phyloP scores from a whole-genome alignment of 2,888 invertebrate species.

The Nasonia oneida region DNA sequence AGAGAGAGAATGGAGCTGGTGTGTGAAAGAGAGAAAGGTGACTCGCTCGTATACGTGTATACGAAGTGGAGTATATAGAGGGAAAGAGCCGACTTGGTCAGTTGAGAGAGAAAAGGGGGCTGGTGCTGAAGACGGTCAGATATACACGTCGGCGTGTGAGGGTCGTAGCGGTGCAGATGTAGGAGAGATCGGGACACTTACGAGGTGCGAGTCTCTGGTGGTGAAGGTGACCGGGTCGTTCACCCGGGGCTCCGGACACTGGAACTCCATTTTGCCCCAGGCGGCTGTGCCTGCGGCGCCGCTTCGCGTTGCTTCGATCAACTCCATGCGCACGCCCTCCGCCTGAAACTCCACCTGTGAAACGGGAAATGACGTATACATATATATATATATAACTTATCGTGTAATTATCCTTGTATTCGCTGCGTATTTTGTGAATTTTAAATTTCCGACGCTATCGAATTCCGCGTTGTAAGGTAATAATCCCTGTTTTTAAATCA shows the following conservation, averaged over 20 bases:
- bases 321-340: slow-evolving; percentile 91
- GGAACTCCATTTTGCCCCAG: slow-evolving; percentile 90
- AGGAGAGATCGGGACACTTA: slow-evolving; percentile 79
- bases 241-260: slow-evolving; percentile 91
- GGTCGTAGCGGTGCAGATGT: neutral
- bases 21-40: slow-evolving; percentile 18
- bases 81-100: neutral
- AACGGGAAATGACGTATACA: neutral
- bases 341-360: slow-evolving; percentile 94
- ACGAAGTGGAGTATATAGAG: neutral
- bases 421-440: too few relatives aligned
- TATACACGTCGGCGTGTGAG: neutral
- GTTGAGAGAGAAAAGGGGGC: neutral
- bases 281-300: slow-evolving; percentile 83
- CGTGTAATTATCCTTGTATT: too few relatives aligned
- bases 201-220: slow-evolving; percentile 94
- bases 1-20: slow-evolving; percentile 27
- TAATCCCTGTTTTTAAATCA: too few relatives aligned
- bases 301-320: slow-evolving; percentile 92
- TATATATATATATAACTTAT: too few relatives aligned
- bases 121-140: neutral
- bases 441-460: too few relatives aligned
- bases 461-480: too few relatives aligned
- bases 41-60: neutral
- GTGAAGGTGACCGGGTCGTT: slow-evolving; percentile 96